Base-by-base conservation (phyloP, 2,888 invertebrate genomes). In the Diadegma fenestrale region DNA sequence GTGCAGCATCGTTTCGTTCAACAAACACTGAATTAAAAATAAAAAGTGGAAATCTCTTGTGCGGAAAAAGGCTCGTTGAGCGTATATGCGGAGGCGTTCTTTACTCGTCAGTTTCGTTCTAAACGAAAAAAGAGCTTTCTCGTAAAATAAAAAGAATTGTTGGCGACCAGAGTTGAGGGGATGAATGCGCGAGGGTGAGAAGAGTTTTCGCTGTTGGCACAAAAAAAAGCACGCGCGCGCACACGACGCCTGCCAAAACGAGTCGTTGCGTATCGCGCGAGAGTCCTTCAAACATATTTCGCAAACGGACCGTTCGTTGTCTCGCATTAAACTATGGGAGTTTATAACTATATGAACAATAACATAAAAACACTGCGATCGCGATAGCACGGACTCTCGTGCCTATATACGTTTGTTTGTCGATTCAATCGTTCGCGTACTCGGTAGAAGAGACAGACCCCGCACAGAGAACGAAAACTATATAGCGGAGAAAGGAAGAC, bases 331-430 rank as follows among this genome's bases (percentile, higher is more conserved):
- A 80, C 66, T 71, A 33, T 45, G 72, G 37, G 41, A 80, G 72
- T 80, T 73, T 77, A 80, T 80, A 80, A 61, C 66, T 64, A 10
- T 64, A 10, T 37, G 63, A 33, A 66, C 43, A 5, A 37, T 68
- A 41, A 61, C 72, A 77, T 48, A 77, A 76, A 80, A 71, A 71
- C 51, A 48, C 8, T 37, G 26, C 43, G 41, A 71, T 43, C 45
- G 61, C 37, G 63, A 58, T 41, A 68, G 45, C 43, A 71, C 66
- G 76, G n/a, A 48, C 72, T 26, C 43, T 69, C 43, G 58, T 61
- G 68, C 10, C 66, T 71, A n/a, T 71, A n/a, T 51, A 84, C 76
- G 78, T 80, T 84, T 87, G 79, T 87, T 85, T 84, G 80, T 64
- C 84, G 75, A 85, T 85, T 72, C 58, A 80, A 82, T 85, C 80